A percentile compares a stretch with the other conserved stretches of the same genome.
These are phyloP conservation scores for Diphyllodes magnificus DNA, from an alignment of 2,113 vertebrate genomes.

Conservation along the genomic window DNA sequence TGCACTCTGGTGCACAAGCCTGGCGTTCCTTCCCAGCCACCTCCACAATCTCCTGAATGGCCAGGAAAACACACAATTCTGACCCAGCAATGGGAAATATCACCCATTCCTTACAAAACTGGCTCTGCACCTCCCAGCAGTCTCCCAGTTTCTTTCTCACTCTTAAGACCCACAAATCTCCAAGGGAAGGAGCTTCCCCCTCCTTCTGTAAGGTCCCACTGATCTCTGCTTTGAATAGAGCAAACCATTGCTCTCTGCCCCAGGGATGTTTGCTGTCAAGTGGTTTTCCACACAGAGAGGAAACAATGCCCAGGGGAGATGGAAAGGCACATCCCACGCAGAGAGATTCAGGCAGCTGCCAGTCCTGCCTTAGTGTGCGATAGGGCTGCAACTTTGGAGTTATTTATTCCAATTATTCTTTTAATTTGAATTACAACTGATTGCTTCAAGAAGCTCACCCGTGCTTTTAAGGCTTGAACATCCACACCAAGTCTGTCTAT, in stretches of 20 bases:
- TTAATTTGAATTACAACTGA: conserved; percentile 15
- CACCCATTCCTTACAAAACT: neutral
- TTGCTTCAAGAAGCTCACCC: conserved; percentile 15
- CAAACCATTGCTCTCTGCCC: neutral
- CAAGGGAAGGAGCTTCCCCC: neutral
- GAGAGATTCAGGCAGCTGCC: neutral
- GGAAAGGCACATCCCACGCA: neutral
- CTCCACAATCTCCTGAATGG: neutral
- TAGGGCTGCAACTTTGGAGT: neutral
- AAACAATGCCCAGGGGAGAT: neutral
- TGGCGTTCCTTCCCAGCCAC: neutral
- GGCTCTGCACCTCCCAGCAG: neutral
- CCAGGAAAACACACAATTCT: neutral
- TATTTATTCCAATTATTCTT: conserved; percentile 12
- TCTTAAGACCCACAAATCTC: neutral
- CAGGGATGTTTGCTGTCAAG: fast-evolving
- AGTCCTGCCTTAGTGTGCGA: neutral
- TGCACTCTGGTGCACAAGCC: neutral
- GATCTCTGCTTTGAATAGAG: neutral
- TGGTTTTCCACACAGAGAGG: neutral
- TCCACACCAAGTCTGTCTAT: neutral
- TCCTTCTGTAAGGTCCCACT: neutral
- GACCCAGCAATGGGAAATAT: neutral
- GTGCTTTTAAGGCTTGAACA: neutral
- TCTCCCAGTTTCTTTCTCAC: neutral